Evolutionary conservation across 2,888 invertebrate genomes (phyloP).

Genomic region (Steinernema hermaphroditum): DNA sequence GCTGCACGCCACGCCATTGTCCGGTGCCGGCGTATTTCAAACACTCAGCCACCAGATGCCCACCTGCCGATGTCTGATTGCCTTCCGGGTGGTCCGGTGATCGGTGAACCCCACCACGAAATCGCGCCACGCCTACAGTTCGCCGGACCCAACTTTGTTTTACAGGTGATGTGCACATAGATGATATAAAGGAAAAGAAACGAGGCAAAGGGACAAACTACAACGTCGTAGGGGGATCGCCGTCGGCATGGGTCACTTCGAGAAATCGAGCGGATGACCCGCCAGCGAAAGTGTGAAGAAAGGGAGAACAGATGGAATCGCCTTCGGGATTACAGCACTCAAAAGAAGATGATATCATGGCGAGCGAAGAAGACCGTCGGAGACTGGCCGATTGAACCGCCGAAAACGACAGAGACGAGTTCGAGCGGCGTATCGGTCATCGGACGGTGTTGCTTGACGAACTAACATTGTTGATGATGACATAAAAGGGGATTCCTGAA

Average conservation of each 20-base stretch:
- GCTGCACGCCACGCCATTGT: neutral
- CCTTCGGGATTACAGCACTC: neutral
- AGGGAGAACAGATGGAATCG: neutral
- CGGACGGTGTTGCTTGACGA: constrained; percentile 14
- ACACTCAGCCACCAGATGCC: neutral
- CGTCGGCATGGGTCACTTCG: no score
- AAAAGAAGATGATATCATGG: constrained; percentile 23
- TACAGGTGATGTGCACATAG: no score
- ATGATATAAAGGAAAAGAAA: no score
- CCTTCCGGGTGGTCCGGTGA: neutral
- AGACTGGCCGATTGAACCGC: neutral
- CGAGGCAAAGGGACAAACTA: constrained; percentile 1
- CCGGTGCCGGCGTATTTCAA: neutral
- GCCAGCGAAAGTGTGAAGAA: constrained; percentile 16
- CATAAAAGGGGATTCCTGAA: neutral
- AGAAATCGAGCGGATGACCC: neutral
- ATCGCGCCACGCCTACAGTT: no score
- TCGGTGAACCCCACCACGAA: no score
- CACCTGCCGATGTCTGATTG: neutral
- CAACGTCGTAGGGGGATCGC: neutral
- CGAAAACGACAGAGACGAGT: neutral
- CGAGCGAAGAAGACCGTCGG: neutral
- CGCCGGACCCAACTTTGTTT: no score
- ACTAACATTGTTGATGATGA: constrained; percentile 15
- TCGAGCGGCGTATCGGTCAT: constrained; percentile 8